Evolutionary conservation across 2,888 invertebrate species (phyloP).

Genomic region (Papilio gigon): DNA sequence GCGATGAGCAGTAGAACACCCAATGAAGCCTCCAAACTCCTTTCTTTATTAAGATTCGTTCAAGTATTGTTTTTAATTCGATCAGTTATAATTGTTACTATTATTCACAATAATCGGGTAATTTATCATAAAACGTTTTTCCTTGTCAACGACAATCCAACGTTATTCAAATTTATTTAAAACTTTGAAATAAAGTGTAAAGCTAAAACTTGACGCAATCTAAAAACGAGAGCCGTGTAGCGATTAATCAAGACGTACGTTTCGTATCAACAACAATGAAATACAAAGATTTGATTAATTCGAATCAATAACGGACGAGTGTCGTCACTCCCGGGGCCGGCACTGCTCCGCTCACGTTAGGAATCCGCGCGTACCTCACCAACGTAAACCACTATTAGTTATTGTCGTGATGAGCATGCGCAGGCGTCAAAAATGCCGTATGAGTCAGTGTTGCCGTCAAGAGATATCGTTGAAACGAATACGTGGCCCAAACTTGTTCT

Average conservation of each 20-base stretch:
- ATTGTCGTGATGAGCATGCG: constrained; percentile 36
- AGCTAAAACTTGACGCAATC: constrained; percentile 22
- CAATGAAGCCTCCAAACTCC: too few species aligned
- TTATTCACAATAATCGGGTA: too few species aligned
- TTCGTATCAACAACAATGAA: constrained; percentile 31
- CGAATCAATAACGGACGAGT: constrained; percentile 31
- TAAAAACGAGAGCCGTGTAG: constrained; percentile 37
- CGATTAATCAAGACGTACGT: constrained; percentile 33
- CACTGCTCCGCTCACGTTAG: constrained; percentile 9
- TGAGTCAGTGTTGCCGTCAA: constrained; percentile 15
- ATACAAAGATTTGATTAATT: constrained; percentile 32
- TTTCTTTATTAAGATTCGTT: too few species aligned
- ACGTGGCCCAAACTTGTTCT: too few species aligned
- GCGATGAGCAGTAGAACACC: too few species aligned
- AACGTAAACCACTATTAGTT: constrained; percentile 33
- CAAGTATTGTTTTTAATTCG: too few species aligned
- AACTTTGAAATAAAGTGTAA: background rate
- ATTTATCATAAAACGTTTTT: background rate
- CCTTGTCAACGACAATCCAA: constrained; percentile 1
- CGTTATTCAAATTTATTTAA: constrained; percentile 20
- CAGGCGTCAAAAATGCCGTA: constrained; percentile 54
- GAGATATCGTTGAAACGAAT: background rate
- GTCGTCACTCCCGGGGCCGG: constrained; percentile 6
- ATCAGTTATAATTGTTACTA: too few species aligned
- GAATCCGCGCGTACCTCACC: constrained; percentile 27